Evolutionary conservation across 1,140 invertebrate genomes (phyloP), one percentile per base, ranked within the genome.

Genomic region (Meloidogyne chitwoodi): DNA sequence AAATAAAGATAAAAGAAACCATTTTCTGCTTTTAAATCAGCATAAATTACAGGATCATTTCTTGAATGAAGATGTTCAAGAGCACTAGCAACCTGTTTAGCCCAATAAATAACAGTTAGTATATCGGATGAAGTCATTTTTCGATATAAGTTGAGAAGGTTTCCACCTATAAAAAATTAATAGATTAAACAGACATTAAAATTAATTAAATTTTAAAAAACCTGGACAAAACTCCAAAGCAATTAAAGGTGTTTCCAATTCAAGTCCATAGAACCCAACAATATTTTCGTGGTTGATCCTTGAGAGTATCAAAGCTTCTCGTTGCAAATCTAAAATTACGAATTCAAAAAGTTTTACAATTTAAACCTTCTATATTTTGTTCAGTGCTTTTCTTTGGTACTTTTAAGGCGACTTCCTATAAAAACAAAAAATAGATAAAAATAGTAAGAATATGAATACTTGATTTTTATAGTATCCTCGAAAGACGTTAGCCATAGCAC

Each of bases 21-120:
- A 29, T 75, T 75, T 22, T 78, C 63, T 0, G 67, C 77, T 26
- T 78, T 78, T n/a, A 78, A 41, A 62, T 78, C 77, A 24, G 77
- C 77, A 34, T 78, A 68, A 22, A 78, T 75, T 27, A 78, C 19
- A 0, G 77, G 76, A 41, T 78, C 78, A 16, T 78, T 31, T 34
- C 48, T 26, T 11, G 11, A 41, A 64, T 78, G 77, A 19, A 78
- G 34, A 80, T 78, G 77, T 22, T 80, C 66, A 12, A 78, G 29
- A n/a, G 76, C 77, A 12, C 31, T 75, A 12, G 77, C 77, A 6
- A 78, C 77, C 27, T 78, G 77, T 66, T 79, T 78, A 5, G 77
- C 77, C 77, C 77, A 78, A 64, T 31, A 64, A 10, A 78, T 72
- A 12, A 71, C 66, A 29, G 77, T 78, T 11, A 72, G 16, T 12